These are phyloP conservation scores for Thalassarche chlororhynchos DNA, from an alignment of 2,113 vertebrate species.

Conservation along the genomic window DNA sequence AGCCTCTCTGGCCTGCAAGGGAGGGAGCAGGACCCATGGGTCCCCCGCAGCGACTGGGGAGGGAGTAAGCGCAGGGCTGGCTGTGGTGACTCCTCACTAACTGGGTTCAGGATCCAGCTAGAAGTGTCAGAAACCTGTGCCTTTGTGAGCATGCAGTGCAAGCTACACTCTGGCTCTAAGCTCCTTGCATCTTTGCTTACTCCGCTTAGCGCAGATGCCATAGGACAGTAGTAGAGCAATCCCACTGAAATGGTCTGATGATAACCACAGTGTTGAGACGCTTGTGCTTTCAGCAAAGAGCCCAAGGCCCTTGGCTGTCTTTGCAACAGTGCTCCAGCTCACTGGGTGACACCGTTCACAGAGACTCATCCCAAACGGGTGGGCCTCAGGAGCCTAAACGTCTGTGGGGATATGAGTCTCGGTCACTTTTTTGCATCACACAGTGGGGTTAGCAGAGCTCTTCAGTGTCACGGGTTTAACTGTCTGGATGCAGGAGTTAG, in stretches of 20 bases:
- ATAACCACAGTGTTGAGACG: neutral
- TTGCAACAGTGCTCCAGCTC: neutral
- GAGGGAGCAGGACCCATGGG: neutral
- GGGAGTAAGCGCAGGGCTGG: neutral
- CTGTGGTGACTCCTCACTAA: neutral
- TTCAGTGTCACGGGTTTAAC: neutral
- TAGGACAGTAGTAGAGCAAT: neutral
- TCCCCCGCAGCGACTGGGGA: neutral
- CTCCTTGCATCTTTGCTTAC: neutral
- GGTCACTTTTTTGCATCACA: neutral
- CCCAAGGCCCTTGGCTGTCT: neutral
- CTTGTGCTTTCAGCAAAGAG: neutral
- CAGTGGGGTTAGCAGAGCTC: neutral
- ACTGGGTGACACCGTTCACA: neutral
- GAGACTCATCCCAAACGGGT: neutral
- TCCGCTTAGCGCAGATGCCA: rapidly evolving
- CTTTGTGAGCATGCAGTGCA: neutral
- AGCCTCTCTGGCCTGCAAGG: neutral
- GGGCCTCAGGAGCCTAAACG: neutral
- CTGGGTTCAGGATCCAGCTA: neutral
- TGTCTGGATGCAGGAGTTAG: neutral
- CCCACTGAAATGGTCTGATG: neutral
- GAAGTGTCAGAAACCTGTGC: neutral
- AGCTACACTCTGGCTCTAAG: neutral
- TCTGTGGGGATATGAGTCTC: neutral